phyloP scores from a whole-genome alignment of 2,113 vertebrate genomes.

The Tragelaphus strepsiceros region DNA sequence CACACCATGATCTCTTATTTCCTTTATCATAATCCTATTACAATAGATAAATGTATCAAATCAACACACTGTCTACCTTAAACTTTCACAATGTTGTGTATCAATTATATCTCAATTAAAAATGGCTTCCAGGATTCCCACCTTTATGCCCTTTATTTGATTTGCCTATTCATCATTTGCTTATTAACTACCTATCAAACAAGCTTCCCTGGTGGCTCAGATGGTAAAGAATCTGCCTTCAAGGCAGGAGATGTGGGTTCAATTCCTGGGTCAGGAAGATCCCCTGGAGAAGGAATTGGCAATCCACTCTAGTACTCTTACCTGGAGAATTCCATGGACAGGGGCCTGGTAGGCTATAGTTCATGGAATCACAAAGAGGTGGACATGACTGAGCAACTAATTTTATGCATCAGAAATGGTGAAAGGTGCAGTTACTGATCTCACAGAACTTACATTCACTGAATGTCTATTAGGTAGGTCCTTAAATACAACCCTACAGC shows the following conservation, averaged over 20 bases:
- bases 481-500: neutral
- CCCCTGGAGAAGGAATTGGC: neutral
- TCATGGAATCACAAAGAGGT: accelerated
- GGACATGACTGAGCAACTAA: neutral
- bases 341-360: neutral
- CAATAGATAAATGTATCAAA: neutral
- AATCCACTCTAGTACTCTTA: neutral
- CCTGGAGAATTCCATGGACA: neutral
- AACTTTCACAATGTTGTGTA: neutral
- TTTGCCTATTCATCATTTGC: neutral
- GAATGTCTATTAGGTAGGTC: neutral
- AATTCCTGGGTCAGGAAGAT: neutral
- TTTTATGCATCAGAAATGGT: neutral
- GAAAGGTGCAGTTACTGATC: neutral
- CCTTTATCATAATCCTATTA: neutral
- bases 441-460: neutral
- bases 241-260: neutral
- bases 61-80: neutral
- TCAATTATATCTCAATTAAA: neutral
- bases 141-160: neutral
- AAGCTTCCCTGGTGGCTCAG: neutral
- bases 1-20: neutral
- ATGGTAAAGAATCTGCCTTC: neutral
- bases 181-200: neutral
- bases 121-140: neutral